Conservation (phyloP, 2,888 invertebrate genomes). For the Callinectes sapidus region DNA sequence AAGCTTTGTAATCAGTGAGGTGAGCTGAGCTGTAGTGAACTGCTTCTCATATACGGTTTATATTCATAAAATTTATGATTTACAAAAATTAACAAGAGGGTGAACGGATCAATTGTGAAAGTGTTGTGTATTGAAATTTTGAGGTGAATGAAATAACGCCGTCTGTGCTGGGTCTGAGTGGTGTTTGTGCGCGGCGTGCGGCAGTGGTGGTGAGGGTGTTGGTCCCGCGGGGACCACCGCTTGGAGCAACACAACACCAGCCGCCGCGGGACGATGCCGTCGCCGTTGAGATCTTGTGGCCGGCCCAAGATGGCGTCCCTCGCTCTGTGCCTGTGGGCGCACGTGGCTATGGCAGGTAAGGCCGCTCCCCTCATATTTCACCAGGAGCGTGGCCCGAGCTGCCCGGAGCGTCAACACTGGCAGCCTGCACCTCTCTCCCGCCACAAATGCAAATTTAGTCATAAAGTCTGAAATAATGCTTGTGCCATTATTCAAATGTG, state of each 20-base stretch:
- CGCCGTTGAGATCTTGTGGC: slow-evolving; percentile 59
- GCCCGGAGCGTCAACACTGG: neutral
- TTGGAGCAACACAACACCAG: neutral
- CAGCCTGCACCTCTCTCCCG: neutral
- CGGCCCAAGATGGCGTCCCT: slow-evolving; percentile 62
- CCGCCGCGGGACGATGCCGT: slow-evolving; percentile 34
- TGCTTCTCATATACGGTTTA: neutral
- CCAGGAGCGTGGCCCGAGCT: neutral
- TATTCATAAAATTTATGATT: neutral
- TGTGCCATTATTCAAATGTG: neutral
- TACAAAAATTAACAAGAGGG: neutral
- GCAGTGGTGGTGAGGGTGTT: neutral
- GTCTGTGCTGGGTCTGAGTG: neutral
- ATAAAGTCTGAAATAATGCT: neutral
- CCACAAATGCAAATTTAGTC: neutral
- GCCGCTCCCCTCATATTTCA: neutral
- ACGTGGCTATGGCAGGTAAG: slow-evolving; percentile 67
- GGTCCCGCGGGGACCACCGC: neutral
- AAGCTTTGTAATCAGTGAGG: neutral
- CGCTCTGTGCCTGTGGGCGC: slow-evolving; percentile 58
- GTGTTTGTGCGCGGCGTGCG: neutral
- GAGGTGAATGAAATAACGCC: neutral
- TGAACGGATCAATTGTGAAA: neutral
- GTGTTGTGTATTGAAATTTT: slow-evolving; percentile 18
- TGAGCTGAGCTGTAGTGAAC: neutral